Evolutionary conservation across 2,888 invertebrate species (phyloP).

Genomic region (Oligia latruncula): DNA sequence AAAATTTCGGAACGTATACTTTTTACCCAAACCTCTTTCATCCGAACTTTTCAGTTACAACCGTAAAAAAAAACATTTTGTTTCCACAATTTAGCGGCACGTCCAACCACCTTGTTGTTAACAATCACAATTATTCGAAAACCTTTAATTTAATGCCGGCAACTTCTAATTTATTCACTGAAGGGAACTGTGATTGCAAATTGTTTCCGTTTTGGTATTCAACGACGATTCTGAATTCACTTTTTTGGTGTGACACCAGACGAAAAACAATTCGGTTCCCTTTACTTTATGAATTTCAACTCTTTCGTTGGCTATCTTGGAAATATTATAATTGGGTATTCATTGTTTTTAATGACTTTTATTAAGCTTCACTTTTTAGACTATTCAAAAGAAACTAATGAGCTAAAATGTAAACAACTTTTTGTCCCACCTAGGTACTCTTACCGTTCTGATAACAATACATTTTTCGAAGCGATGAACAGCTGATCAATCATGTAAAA

Average conservation of each 20-base stretch:
- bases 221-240: constrained; percentile 73
- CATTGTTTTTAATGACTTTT: constrained; percentile 14
- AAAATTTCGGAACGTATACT: constrained; percentile 2
- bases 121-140: constrained; percentile 80
- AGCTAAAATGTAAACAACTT: not conserved
- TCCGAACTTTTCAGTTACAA: constrained; percentile 37
- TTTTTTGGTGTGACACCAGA: constrained; percentile 55
- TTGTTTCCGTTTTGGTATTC: constrained; percentile 82
- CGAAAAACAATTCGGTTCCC: constrained; percentile 46
- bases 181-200: constrained; percentile 81
- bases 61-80: constrained; percentile 35
- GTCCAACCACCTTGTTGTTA: constrained; percentile 67
- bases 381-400: not conserved
- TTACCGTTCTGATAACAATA: not conserved
- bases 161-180: constrained; percentile 83
- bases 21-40: constrained; percentile 40
- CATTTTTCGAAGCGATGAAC: not conserved
- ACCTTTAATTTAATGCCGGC: constrained; percentile 79
- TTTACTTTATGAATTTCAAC: constrained; percentile 31
- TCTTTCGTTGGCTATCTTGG: constrained; percentile 12
- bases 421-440: not conserved
- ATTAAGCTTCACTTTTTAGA: not conserved
- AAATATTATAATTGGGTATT: constrained; percentile 46
- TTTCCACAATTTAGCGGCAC: constrained; percentile 48
- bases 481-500: not conserved